Base-by-base conservation (phyloP, 2,797 vertebrate species). In the Labeo calbasu region DNA sequence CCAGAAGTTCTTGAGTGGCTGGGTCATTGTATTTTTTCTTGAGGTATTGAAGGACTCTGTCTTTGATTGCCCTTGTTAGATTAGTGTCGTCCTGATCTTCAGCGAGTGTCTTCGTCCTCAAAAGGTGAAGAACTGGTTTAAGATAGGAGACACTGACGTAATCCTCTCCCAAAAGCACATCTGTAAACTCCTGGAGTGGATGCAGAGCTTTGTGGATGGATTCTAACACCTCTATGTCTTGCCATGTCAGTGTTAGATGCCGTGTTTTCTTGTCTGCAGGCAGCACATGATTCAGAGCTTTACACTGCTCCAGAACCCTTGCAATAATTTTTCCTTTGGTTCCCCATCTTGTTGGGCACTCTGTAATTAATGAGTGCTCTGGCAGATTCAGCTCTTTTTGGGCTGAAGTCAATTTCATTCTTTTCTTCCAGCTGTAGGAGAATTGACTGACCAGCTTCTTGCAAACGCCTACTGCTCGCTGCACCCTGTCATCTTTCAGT, bases 141-240 rank as follows among this genome's bases (percentile, higher is more conserved):
- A 86, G 79, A 46, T 82, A 61, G 1, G 59, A 84, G 17, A 84
- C 40, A 5, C 55, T 81, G 13, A 81, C 66, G 51, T 82, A 77
- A 14, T 63, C 68, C 36, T 81, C 25, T 53, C 78, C 55, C 5
- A 68, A 88, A 17, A 87, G 79, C 15, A 77, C 85, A 63, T 81
- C 84, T 75, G 78, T 84, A 25, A 82, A 86, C 15, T 83, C 55
- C 28, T 80, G 77, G 1, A 86, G 83, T 61, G 86, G 84, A 68
- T 23, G 3, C 1, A 77, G 76, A 50, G 79, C 36, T 4, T 65
- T 82, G 71, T 76, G 83, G 1, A 86, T 43, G 1, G 43, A 46
- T 12, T 46, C 2, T 9, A 46, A 46, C 7, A 9, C 43, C 43
- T 46, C 43, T 69, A n/a, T 76, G 68, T 88, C 61, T 61, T 82